Base-by-base conservation (phyloP, 2,113 vertebrate genomes). In the Plecturocebus donacophilus region DNA sequence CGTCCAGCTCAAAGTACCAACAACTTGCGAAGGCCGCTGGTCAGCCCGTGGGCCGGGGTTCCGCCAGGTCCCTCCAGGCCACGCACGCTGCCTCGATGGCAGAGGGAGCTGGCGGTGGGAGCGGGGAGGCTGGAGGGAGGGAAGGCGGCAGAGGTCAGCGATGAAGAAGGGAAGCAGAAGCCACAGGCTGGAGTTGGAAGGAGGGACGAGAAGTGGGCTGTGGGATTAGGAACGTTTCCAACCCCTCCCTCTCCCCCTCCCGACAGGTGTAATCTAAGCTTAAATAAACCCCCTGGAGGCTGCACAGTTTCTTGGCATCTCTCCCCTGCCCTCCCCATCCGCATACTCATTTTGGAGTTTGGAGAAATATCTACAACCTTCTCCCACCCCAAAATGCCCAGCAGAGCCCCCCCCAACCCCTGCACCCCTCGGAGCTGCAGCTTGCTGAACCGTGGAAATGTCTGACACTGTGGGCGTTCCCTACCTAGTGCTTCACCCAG, bases 191-290 rank as follows among this genome's bases (percentile, higher is more conserved):
- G 64, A 76, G 66, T 6, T 68, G 38, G 6, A 0, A 2, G 10
- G 79, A 73, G 32, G 83, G 68, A n/a, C 23, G 27, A 73, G 91
- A 54, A 66, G 10, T 4, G 8, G 82, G 77, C 40, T 61, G 40
- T 54, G 70, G 83, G 45, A 42, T 75, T 47, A 71, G 92, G 77
- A 32, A 30, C 32, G 61, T 64, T 38, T 73, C 7, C 20, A 79
- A 45, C 40, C 75, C 66, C 21, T 20, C 68, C 56, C 42, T 8
- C 16, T 30, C 90, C 25, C 2, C 87, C 21, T 2, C 56, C 21
- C 1, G 98, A 98, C 99, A 99, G 99, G 99, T 99, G 99, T 99
- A 99, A 99, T 99, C 99, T 99, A 99, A 99, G 99, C 99, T 99
- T 99, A 98, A 98, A 98, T 98, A 98, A 98, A 98, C 99, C 97